These are phyloP conservation scores for Pristis pectinata DNA, from an alignment of 2,797 vertebrate genomes.

Conservation along the genomic window DNA sequence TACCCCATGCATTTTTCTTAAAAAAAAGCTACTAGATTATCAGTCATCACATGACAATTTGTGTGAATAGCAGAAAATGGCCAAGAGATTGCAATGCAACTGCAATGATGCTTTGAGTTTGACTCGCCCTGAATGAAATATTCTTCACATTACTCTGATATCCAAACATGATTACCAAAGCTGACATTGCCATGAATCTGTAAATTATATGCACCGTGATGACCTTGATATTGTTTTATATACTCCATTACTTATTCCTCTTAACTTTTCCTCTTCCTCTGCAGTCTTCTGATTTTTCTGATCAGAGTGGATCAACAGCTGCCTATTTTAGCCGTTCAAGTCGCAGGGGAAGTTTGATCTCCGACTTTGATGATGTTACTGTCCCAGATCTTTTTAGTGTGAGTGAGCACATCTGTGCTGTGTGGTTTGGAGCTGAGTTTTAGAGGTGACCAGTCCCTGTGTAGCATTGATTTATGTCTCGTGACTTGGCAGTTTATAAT, in stretches of 20 bases:
- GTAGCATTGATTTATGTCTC: not conserved
- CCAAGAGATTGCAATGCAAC: too few relatives aligned
- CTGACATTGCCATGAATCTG: not conserved
- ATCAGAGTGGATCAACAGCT: conserved; percentile 80
- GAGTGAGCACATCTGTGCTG: conserved; percentile 58
- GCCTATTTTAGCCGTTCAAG: conserved; percentile 92
- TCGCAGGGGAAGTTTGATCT: conserved; percentile 85
- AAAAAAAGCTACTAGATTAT: not conserved
- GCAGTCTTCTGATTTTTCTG: conserved; percentile 80
- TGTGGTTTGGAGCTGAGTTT: conserved; percentile 40
- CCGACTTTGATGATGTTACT: conserved; percentile 77
- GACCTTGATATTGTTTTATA: not conserved
- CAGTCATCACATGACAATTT: not conserved
- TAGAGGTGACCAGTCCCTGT: not conserved
- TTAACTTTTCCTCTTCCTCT: conserved; percentile 44
- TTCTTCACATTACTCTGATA: not conserved
- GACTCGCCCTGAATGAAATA: not conserved
- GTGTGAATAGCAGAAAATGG: not conserved
- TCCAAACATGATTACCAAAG: not conserved
- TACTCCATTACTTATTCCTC: conserved; percentile 41
- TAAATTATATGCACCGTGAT: not conserved
- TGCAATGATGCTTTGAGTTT: not conserved
- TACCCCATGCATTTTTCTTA: too few relatives aligned
- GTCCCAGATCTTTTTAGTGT: conserved; percentile 76
- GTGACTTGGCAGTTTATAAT: not conserved